Base-by-base conservation (phyloP, 2,113 vertebrate genomes). In the Anser cygnoides region DNA sequence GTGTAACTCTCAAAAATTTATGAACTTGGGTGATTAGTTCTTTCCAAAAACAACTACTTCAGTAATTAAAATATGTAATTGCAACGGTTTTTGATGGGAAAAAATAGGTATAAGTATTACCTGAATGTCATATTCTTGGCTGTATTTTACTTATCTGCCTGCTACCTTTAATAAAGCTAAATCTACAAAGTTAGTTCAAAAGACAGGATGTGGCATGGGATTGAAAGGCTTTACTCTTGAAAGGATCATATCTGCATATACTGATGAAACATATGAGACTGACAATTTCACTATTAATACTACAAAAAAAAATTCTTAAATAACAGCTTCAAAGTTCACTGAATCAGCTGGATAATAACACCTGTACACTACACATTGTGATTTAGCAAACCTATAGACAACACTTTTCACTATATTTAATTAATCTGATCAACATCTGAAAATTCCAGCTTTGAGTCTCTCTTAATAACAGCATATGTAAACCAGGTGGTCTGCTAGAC, bases 401-500 rank as follows among this genome's bases (percentile, higher is more conserved):
- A 5, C 8, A 55, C 8, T 72, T 84, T 73, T 39, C 33, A 39
- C 26, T 43, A 6, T 22, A 67, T 46, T 46, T 67, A 73, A 57
- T 41, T 50, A 26, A 13, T 65, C 44, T 13, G 14, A 22, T 50
- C 3, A 2, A 23, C 21, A 65, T 33, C 19, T 66, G 35, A 80
- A 37, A 9, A 25, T 80, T 70, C 8, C 1, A 3, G 13, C 28
- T 67, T 61, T 73, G 19, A 54, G 49, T 77, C 58, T 58, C 7
- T 52, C 33, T 72, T 70, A 57, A 7, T 18, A 70, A 52, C 3
- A 70, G 5, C 26, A 33, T 39, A 39, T 16, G 19, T 66, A 52
- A 73, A 78, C 43, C 7, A 35, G 1, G 2, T 4, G 0, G 0
- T 9, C 84, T 84, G 3, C 9, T 82, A 23, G 44, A 75, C 20